Percentiles rank a stretch among this genome's conserved stretches.
Conservation (phyloP, 2,797 vertebrate species). For the Steatocranus sp. region DNA sequence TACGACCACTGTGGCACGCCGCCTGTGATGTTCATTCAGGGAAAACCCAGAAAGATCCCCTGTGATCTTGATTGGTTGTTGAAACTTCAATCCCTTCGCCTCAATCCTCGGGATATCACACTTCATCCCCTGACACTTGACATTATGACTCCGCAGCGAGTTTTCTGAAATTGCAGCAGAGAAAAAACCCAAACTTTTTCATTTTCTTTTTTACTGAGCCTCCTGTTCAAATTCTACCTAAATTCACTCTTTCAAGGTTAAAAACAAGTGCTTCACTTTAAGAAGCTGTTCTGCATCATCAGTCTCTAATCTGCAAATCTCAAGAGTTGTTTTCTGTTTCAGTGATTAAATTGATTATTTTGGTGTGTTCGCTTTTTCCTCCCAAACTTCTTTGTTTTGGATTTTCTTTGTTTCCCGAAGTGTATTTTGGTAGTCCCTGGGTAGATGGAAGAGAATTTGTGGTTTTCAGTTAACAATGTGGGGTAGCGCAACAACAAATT, state of each 20-base stretch:
- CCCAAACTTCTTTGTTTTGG: not conserved
- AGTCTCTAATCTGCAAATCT: not conserved
- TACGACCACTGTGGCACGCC: not conserved
- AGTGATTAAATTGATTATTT: constrained; percentile 13
- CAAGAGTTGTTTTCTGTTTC: not conserved
- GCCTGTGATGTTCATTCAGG: constrained; percentile 8
- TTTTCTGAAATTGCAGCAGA: constrained; percentile 21
- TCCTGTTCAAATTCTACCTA: not conserved
- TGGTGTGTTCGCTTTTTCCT: not conserved
- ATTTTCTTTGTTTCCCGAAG: constrained; percentile 3
- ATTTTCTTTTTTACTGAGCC: not conserved
- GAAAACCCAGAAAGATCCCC: not conserved
- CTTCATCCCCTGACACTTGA: constrained; percentile 32
- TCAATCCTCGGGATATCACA: not conserved
- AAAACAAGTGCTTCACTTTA: not conserved
- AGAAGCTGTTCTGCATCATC: not conserved
- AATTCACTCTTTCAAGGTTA: not conserved
- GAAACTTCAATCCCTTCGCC: constrained; percentile 1
- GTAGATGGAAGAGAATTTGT: not conserved
- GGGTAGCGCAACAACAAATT: not conserved
- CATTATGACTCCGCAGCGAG: not conserved
- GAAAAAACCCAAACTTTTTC: not conserved
- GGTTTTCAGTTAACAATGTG: not conserved
- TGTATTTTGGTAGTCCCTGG: not conserved
- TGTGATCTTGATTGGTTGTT: constrained; percentile 29